Conservation (phyloP, 2,888 invertebrate genomes). For the Acanthopleura granulata region DNA sequence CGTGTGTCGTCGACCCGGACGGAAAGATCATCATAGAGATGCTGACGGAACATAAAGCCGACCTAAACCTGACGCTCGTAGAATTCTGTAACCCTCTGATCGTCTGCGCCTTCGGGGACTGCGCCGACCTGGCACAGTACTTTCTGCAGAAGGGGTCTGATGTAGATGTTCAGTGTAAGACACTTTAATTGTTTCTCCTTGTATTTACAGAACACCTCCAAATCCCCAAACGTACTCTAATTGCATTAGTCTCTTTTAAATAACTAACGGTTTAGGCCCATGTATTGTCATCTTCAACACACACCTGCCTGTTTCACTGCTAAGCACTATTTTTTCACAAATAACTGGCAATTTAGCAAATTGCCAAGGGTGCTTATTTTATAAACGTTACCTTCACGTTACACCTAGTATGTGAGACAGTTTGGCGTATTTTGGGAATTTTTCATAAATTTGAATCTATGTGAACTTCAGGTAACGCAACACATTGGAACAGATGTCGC, state of each 20-base stretch:
- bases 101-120: constrained; percentile 43
- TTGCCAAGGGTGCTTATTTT: too few relatives aligned
- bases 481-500: too few relatives aligned
- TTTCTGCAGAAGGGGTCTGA: constrained; percentile 49
- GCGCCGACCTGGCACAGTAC: constrained; percentile 38
- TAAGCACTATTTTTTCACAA: too few relatives aligned
- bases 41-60: constrained; percentile 46
- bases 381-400: too few relatives aligned
- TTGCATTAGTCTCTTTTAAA: background rate
- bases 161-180: constrained; percentile 45
- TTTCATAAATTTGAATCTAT: too few relatives aligned
- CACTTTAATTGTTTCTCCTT: background rate
- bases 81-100: constrained; percentile 52
- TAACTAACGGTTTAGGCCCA: background rate
- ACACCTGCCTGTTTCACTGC: too few relatives aligned
- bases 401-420: too few relatives aligned
- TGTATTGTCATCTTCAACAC: too few relatives aligned
- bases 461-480: too few relatives aligned
- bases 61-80: constrained; percentile 40
- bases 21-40: constrained; percentile 44
- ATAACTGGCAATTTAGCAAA: too few relatives aligned
- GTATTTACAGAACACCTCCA: background rate
- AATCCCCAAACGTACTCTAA: background rate
- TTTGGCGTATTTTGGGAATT: too few relatives aligned
- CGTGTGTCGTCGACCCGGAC: constrained; percentile 34